Evolutionary conservation across 2,797 vertebrate species (phyloP), one percentile per base, ranked within the genome.

Genomic region (Antrozous pallidus): DNA sequence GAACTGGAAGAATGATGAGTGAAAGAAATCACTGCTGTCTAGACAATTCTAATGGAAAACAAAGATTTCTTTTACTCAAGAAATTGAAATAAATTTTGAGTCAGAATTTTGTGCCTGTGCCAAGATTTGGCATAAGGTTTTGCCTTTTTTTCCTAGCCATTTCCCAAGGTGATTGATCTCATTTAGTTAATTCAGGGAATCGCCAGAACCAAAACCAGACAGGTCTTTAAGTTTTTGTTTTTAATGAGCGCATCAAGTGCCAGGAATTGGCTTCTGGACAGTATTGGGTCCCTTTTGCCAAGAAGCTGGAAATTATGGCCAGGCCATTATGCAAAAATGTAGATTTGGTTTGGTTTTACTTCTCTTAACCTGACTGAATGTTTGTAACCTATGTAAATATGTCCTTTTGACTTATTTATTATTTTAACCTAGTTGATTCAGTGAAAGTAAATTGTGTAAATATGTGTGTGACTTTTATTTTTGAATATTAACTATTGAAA

Each of bases 51-150:
- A 81, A 80, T 81, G n/a, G 45, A 92, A 88, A 79, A 70, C 67
- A 77, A 90, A 38, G 49, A 61, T 80, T 77, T n/a, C 47, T 78
- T 6, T 67, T 91, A 82, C 51, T 88, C n/a, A 82, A 84, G 78
- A 95, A 90, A 80, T 88, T 80, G 12, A 82, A 88, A 89, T 94
- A 65, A 79, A 78, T 73, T 86, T 79, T 86, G 70, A 91, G 80
- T 51, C 75, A 36, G 89, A 93, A 71, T 74, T 36, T 47, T 94
- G 79, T 89, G 65, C 20, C 63, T 74, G 3, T 40, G 38, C 58
- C 82, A 73, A 54, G 45, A 45, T 82, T 67, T 80, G 77, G 36
- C 42, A 0, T 77, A 75, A 84, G 33, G 47, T 91, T 47, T 73
- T 61, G 77, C 31, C 38, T 65, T 33, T 93, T 40, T 78, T 79